Evolutionary conservation across 2,797 vertebrate genomes (phyloP).

Genomic region (Lagodon rhomboides): DNA sequence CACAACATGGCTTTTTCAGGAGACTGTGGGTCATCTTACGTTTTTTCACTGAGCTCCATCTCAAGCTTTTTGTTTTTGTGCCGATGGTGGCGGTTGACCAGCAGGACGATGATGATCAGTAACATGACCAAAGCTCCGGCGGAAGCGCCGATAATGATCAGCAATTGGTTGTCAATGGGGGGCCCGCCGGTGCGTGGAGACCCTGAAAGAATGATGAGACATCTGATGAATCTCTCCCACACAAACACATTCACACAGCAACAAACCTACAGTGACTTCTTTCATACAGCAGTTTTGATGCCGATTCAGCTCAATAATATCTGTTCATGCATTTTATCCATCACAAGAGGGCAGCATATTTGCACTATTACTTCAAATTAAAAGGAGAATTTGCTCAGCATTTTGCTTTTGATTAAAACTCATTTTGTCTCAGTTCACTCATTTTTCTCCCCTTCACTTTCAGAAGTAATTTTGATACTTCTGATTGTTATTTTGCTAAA

Average conservation of each 20-base stretch:
- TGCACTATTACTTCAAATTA: slow-evolving; percentile 23
- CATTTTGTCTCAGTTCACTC: not conserved
- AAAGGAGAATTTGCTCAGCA: not conserved
- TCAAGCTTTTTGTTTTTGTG: slow-evolving; percentile 87
- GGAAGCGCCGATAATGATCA: slow-evolving; percentile 85
- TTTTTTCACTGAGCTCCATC: slow-evolving; percentile 84
- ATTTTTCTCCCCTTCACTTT: too few relatives aligned
- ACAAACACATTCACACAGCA: not conserved
- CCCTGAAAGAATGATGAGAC: slow-evolving; percentile 25
- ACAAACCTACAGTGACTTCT: not conserved
- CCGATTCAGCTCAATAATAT: not conserved
- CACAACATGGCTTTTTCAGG: not conserved
- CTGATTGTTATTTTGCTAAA: too few relatives aligned
- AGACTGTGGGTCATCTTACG: slow-evolving; percentile 81
- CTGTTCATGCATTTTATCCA: not conserved
- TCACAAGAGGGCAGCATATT: slow-evolving; percentile 71
- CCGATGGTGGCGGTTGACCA: slow-evolving; percentile 88
- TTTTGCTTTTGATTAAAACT: slow-evolving; percentile 2
- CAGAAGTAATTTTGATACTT: too few relatives aligned
- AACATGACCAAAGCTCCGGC: slow-evolving; percentile 85
- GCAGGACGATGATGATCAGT: slow-evolving; percentile 85
- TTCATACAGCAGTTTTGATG: not conserved
- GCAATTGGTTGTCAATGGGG: slow-evolving; percentile 77
- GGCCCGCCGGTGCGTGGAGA: rapidly evolving
- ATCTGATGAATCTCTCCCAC: not conserved